phyloP scores from a whole-genome alignment of 2,888 invertebrate species.

The Noctua comes region DNA sequence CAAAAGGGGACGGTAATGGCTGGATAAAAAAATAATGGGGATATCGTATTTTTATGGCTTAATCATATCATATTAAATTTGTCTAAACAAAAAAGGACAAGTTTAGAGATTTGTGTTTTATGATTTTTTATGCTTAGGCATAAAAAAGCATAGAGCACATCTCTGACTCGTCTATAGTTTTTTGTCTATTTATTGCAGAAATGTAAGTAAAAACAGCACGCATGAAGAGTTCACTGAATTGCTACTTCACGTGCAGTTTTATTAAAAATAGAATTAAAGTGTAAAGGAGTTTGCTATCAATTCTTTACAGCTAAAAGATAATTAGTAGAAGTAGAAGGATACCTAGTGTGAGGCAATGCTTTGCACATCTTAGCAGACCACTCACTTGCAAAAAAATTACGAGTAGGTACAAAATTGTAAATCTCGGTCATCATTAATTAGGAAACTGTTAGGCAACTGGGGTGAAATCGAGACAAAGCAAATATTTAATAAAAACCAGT shows the following conservation, averaged over 20 bases:
- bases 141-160: background rate
- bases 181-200: background rate
- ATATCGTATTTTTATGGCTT: background rate
- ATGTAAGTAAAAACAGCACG: background rate
- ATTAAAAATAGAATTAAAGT: background rate
- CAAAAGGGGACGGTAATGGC: background rate
- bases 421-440: background rate
- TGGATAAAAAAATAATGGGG: background rate
- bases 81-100: too few relatives aligned
- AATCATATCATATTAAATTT: background rate
- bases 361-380: conserved; percentile 1
- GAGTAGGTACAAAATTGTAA: background rate
- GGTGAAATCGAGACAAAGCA: background rate
- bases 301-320: background rate
- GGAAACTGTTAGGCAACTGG: background rate
- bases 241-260: background rate
- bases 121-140: too few relatives aligned
- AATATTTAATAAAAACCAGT: background rate
- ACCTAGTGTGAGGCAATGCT: background rate
- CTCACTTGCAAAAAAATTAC: background rate
- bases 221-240: background rate
- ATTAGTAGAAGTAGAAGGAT: background rate
- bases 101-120: too few relatives aligned
- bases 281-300: background rate
- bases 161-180: background rate